Conservation (phyloP, 2,113 vertebrate species). For the Brienomyrus longianalis region DNA sequence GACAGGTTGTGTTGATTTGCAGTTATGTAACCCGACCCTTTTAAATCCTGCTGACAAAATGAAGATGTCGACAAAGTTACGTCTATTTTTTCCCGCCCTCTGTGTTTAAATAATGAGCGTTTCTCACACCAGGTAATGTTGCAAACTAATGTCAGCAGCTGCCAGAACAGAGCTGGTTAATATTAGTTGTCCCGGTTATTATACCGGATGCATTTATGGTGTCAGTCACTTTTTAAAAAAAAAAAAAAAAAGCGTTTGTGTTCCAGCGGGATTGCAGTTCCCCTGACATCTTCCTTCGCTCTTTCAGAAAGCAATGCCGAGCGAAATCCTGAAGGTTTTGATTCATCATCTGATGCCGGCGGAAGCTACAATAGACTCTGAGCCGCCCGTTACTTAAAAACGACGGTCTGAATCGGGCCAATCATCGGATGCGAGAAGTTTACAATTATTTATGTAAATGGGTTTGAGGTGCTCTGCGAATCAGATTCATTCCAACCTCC, state of each 20-base stretch:
- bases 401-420: neutral
- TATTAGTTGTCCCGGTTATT: neutral
- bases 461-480: neutral
- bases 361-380: neutral
- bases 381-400: neutral
- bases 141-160: neutral
- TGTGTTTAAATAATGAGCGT: neutral
- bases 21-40: neutral
- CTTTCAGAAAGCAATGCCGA: neutral
- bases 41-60: neutral
- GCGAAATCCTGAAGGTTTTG: neutral
- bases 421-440: neutral
- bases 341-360: neutral
- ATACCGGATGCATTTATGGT: neutral
- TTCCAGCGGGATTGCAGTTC: neutral
- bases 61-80: neutral
- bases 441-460: neutral
- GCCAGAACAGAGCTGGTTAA: neutral
- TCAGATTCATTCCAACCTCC: neutral
- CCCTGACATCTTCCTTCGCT: neutral
- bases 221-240: neutral
- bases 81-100: neutral
- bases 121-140: neutral
- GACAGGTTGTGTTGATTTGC: neutral
- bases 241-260: neutral